A percentile compares a stretch with the other conserved stretches of the same genome.
Evolutionary conservation across 1,140 invertebrate species (phyloP).

Genomic region (Littorina saxatilis): DNA sequence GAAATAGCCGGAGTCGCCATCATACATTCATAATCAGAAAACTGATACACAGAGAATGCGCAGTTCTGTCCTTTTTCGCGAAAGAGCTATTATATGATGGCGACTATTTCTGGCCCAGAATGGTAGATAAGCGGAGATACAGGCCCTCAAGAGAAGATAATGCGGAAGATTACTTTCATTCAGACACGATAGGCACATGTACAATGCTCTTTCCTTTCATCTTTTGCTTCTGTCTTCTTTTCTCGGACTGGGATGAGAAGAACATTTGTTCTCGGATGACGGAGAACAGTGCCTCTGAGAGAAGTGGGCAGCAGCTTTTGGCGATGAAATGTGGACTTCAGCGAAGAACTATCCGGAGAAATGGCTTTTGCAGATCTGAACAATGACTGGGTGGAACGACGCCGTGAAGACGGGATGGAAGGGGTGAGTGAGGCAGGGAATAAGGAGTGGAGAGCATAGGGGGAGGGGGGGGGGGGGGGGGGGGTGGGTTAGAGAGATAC

Average conservation of each 20-base stretch:
- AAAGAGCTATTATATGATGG: too few species aligned
- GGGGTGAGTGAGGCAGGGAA: not conserved
- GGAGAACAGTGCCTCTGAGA: not conserved
- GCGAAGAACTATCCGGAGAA: not conserved
- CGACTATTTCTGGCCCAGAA: too few species aligned
- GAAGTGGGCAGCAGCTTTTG: not conserved
- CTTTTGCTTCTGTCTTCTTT: not conserved
- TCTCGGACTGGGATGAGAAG: not conserved
- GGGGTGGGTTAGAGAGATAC: not conserved
- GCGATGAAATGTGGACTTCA: not conserved
- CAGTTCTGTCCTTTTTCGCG: too few species aligned
- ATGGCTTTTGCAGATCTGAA: not conserved
- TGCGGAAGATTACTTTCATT: too few species aligned
- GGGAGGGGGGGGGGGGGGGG: not conserved
- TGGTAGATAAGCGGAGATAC: too few species aligned
- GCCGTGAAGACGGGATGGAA: not conserved
- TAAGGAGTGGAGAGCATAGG: not conserved
- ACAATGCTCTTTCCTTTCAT: not conserved
- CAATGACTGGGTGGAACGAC: not conserved
- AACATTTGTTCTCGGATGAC: slow-evolving; percentile 10
- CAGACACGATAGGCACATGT: too few species aligned
- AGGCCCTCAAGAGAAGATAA: too few species aligned
- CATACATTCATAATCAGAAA: too few species aligned
- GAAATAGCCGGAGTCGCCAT: too few species aligned
- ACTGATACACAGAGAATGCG: too few species aligned